Percentiles rank a stretch among this genome's conserved stretches.
Evolutionary conservation across 2,888 invertebrate genomes (phyloP).

Genomic region (Leptogaster cylindrica): DNA sequence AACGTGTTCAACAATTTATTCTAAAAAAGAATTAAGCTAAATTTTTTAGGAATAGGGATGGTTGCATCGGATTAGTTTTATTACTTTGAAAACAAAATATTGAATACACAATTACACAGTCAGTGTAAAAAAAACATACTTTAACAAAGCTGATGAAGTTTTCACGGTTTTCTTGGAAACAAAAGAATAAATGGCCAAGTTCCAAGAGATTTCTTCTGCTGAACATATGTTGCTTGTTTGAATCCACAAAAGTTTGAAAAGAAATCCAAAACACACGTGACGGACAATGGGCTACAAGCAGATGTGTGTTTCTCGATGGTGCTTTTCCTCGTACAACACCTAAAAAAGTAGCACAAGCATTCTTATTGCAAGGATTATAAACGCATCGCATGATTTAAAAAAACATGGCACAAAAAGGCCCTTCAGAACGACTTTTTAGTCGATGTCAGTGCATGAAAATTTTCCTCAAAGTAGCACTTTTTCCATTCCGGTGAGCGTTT

Average conservation of each 20-base stretch:
- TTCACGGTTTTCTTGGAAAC: neutral
- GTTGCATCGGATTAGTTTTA: slow-evolving; percentile 21
- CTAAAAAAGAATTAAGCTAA: no score
- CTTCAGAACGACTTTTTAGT: slow-evolving; percentile 13
- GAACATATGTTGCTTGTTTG: slow-evolving; percentile 20
- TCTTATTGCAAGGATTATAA: slow-evolving; percentile 22
- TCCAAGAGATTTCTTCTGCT: neutral
- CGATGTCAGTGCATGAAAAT: neutral
- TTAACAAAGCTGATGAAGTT: no score
- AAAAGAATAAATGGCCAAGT: neutral
- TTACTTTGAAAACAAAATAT: slow-evolving; percentile 31
- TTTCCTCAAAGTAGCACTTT: neutral
- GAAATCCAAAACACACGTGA: neutral
- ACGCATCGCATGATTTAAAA: slow-evolving; percentile 25
- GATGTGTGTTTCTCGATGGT: no score
- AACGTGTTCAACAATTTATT: slow-evolving; percentile 22
- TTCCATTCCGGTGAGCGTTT: slow-evolving; percentile 31
- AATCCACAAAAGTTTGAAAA: neutral
- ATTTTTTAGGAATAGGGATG: slow-evolving; percentile 12
- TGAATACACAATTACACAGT: slow-evolving; percentile 27
- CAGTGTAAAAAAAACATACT: no score
- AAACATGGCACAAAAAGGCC: slow-evolving; percentile 11
- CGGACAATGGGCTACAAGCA: neutral
- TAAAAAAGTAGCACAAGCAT: slow-evolving; percentile 9
- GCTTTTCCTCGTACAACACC: no score